Base-by-base conservation (phyloP, 2,888 invertebrate genomes). In the Pegoplata infirma region DNA sequence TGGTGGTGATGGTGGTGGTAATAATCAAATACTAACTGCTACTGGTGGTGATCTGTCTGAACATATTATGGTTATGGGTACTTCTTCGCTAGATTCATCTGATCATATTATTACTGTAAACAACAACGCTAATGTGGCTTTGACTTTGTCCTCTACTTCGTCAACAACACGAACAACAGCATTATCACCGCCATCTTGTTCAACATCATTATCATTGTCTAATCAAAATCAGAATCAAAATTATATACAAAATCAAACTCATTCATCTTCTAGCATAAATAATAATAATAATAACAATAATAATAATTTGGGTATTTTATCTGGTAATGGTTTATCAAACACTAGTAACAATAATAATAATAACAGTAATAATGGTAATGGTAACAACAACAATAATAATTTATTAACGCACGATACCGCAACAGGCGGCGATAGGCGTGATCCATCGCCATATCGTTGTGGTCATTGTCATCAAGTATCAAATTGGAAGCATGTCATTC, bases 401-500 rank as follows among this genome's bases (percentile, higher is more conserved):
- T 84, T 82, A 84, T 82, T 87, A 67, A 84, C 88, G 84, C 83
- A 84, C 84, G 85, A 86, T 85, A 88, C 89, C 82, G 72, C 79
- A 58, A 47, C 79, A 67, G 53, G 61, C 66, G 82, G 84, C 82
- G 89, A 88, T 85, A 89, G 89, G 86, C 89, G 91, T 82, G 90
- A 90, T 87, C 91, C 90, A 87, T 91, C 91, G 88, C 92, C 92
- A 86, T 93, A 92, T 88, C 93, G 94, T 87, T 94, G 94, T 90
- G 94, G 94, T 84, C 94, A 94, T 90, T 94, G 94, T 91, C 93
- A 94, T 90, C 94, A 94, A 91, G 91, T 94, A 87, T 94, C 94
- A 84, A 94, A 94, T 91, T 94, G 94, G 94, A 94, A 94, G 92
- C 94, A 94, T 91, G 94, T 94, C 87, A 94, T 94, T 91, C 94